A percentile compares a stretch with the other conserved stretches of the same genome.
Evolutionary conservation across 2,797 vertebrate species (phyloP).

Genomic region (Xiphorhynchus erythropygius): DNA sequence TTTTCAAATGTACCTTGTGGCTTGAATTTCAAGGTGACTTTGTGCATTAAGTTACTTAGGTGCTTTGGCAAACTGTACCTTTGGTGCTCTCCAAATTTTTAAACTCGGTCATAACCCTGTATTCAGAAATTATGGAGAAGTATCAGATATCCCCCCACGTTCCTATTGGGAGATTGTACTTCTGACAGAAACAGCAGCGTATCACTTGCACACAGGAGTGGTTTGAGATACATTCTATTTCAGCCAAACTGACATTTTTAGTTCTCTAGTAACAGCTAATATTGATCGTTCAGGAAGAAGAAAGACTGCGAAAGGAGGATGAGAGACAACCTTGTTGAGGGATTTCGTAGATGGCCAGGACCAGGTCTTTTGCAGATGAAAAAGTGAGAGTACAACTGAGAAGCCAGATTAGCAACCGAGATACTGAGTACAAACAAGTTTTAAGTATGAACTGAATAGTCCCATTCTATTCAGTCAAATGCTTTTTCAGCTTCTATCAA

Average conservation of each 20-base stretch:
- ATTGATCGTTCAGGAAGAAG: background rate
- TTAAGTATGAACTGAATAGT: conserved; percentile 37
- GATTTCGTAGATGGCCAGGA: background rate
- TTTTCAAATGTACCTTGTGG: background rate
- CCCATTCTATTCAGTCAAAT: conserved; percentile 50
- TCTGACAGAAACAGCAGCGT: background rate
- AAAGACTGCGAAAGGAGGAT: background rate
- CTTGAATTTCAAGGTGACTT: conserved; percentile 42
- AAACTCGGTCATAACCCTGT: background rate
- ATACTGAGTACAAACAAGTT: conserved; percentile 35
- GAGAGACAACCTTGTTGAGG: background rate
- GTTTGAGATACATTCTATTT: background rate
- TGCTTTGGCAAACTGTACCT: background rate
- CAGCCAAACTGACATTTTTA: background rate
- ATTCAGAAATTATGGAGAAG: background rate
- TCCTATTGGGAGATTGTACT: background rate
- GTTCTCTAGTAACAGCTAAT: background rate
- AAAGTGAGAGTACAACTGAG: conserved; percentile 45
- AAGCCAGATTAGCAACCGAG: background rate
- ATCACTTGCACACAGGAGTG: background rate
- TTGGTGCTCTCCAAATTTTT: background rate
- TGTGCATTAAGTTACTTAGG: background rate
- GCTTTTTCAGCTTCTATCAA: conserved; percentile 60
- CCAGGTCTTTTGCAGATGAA: background rate
- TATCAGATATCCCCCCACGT: background rate